Base-by-base conservation (phyloP, 37 sponge, comb jelly and placozoan genomes). In the Amphimedon queenslandica region DNA sequence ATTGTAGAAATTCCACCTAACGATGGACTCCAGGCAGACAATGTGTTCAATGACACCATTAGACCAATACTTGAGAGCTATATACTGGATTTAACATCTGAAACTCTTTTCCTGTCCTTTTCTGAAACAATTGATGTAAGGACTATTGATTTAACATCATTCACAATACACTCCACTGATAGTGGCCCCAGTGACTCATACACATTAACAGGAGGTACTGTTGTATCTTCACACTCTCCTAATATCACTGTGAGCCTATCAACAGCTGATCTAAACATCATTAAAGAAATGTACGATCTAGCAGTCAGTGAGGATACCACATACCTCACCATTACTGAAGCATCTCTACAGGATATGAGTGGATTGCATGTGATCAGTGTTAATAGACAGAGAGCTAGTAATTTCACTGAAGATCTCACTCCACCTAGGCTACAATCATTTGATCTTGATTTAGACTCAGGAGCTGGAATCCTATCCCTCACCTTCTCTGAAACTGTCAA, bases 401-500 rank as follows among this genome's bases (percentile, higher is more conserved):
- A 20, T 24, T 91, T 70, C 75, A 66, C 42, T 38, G 40, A 43
- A 3, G 96, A 95, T 42, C 30, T 11, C 2, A 30, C 68, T 6
- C 11, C 31, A 8, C 96, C 96, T 38, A 32, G 37, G 33, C 42
- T 95, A 4, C 57, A 67, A 3, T 29, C 78, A 1, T 95, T 71
- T 68, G 67, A 56, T 39, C 72, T 95, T 30, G 82, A 91, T 71
- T 58, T 95, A 58, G 78, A 88, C 84, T 53, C 73, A n/a, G 92
- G 81, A 25, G 13, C 75, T 36, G 90, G 82, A 16, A 40, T 42
- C 16, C 57, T 95, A 27, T 58, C 60, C 3, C 77, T 95, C 32
- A 82, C 71, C 21, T 91, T 95, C 73, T 58, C 74, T 71, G 96
- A 95, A 61, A 91, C 96, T 30, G 86, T 95, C 13, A 87, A 95